Conservation (phyloP, 2,888 invertebrate genomes). For the Eledone cirrhosa region DNA sequence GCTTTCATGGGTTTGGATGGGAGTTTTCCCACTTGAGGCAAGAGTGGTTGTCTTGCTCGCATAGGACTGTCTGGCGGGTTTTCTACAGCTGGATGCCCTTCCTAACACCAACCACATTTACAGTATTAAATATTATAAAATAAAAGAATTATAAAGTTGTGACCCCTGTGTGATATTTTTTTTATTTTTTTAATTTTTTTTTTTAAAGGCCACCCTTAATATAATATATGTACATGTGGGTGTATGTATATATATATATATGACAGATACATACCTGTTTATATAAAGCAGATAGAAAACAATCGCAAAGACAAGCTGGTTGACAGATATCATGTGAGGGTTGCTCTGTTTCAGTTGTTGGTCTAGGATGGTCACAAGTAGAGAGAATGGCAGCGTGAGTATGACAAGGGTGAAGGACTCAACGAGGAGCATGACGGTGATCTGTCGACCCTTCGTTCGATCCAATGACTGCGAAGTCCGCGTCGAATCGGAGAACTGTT, state of each 20-base stretch:
- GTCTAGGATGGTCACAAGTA: conserved; percentile 40
- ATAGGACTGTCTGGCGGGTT: no score
- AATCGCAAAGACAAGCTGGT: conserved; percentile 46
- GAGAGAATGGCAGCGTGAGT: conserved; percentile 50
- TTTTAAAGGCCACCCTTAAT: no score
- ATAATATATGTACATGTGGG: not conserved
- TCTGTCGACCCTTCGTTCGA: conserved; percentile 38
- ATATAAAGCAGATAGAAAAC: conserved; percentile 53
- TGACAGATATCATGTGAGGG: conserved; percentile 36
- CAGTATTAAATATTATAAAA: no score
- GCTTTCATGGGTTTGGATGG: no score
- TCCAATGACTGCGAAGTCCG: not conserved
- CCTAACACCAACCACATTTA: no score
- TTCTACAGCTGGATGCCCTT: no score
- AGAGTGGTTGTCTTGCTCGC: no score
- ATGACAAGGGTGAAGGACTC: conserved; percentile 47
- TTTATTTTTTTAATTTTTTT: no score
- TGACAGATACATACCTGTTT: conserved; percentile 46
- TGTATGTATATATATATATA: not conserved
- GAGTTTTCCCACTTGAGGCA: no score
- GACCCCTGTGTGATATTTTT: no score
- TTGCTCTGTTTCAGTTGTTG: conserved; percentile 35
- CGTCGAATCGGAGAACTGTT: conserved; percentile 7
- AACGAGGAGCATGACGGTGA: conserved; percentile 49
- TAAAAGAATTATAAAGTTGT: no score